A percentile compares a stretch with the other conserved stretches of the same genome.
Conservation (phyloP, 2,888 invertebrate genomes). For the Strigamia transsilvanica region DNA sequence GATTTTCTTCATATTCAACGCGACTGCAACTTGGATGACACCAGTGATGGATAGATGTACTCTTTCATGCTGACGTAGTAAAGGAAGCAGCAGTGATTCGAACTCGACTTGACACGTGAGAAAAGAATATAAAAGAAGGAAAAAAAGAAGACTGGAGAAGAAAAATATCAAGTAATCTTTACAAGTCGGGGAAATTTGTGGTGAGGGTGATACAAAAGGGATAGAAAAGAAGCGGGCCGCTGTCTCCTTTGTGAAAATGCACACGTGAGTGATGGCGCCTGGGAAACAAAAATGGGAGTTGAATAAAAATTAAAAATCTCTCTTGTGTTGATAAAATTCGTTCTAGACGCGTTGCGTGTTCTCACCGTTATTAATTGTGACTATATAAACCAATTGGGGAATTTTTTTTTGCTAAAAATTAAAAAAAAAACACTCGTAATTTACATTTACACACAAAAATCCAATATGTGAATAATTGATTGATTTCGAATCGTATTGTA, state of each 20-base stretch:
- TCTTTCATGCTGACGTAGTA: conserved; percentile 35
- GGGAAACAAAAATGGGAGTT: not conserved
- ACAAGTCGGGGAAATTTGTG: conserved; percentile 31
- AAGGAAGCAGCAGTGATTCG: conserved; percentile 34
- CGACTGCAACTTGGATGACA: conserved; percentile 5
- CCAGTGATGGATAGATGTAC: conserved; percentile 9
- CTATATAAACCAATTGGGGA: too few species aligned
- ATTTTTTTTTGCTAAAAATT: too few species aligned
- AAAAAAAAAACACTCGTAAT: too few species aligned
- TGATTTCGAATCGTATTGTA: too few species aligned
- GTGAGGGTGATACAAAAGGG: conserved; percentile 10
- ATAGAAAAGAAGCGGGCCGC: not conserved
- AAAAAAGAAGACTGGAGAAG: not conserved
- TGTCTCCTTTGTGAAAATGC: not conserved
- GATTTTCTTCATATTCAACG: conserved; percentile 9
- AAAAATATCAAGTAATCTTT: conserved; percentile 24
- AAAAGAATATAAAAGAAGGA: not conserved
- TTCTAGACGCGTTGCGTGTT: too few species aligned
- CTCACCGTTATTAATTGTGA: too few species aligned
- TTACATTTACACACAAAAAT: too few species aligned
- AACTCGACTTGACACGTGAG: conserved; percentile 7
- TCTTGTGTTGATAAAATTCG: not conserved
- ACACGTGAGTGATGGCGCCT: not conserved
- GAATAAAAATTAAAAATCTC: not conserved
- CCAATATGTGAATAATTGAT: too few species aligned